These are phyloP conservation scores for Corapipo altera DNA, from an alignment of 2,113 vertebrate species.

Conservation along the genomic window DNA sequence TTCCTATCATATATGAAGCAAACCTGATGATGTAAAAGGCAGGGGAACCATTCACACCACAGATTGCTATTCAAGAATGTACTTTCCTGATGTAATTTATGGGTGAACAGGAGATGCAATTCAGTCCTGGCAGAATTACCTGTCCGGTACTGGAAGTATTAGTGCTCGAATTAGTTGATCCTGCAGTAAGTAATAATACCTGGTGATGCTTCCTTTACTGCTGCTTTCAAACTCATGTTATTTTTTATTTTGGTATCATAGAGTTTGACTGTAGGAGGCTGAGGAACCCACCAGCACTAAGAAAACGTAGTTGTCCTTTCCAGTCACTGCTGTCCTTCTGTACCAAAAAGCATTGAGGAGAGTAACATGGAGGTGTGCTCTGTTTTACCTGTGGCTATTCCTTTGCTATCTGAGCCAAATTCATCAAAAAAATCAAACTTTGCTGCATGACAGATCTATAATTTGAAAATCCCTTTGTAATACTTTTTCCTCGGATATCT, in stretches of 20 bases:
- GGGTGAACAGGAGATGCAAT: conserved; percentile 2
- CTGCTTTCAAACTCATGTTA: background rate
- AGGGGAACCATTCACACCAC: background rate
- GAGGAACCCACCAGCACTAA: background rate
- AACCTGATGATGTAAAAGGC: background rate
- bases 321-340: background rate
- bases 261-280: background rate
- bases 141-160: conserved; percentile 11
- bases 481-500: background rate
- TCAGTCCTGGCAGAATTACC: conserved; percentile 36
- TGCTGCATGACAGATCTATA: background rate
- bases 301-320: background rate
- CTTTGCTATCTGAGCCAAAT: conserved; percentile 32
- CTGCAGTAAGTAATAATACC: background rate
- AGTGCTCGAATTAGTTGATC: background rate
- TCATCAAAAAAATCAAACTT: conserved; percentile 44
- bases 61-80: background rate
- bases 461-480: background rate
- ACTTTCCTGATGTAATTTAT: background rate
- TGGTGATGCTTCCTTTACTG: background rate
- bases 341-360: background rate
- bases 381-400: background rate
- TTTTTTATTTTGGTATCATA: background rate
- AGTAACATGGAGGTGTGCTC: background rate
- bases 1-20: background rate